These are phyloP conservation scores for Oxygymnocypris stewartii DNA, from an alignment of 2,113 vertebrate species.

Conservation along the genomic window DNA sequence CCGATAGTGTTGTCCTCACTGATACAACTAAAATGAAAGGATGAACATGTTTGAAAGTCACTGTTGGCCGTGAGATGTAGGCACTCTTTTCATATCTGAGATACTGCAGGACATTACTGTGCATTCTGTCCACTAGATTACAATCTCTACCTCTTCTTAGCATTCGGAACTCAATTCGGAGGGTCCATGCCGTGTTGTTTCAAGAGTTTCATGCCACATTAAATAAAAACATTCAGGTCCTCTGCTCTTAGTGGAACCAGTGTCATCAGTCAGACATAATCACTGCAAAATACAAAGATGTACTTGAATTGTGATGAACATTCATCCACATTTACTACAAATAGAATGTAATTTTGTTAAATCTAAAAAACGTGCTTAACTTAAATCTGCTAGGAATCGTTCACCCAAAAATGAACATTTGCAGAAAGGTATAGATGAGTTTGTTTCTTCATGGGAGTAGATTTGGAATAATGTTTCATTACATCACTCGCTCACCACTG, in stretches of 20 bases:
- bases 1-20: neutral
- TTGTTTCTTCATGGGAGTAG: too few species aligned
- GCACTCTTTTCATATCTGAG: neutral
- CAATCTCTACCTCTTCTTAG: neutral
- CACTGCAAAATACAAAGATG: neutral
- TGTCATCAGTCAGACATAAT: neutral
- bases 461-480: too few species aligned
- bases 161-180: neutral
- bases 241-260: neutral
- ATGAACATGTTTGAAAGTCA: conserved; percentile 14
- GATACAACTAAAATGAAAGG: conserved; percentile 13
- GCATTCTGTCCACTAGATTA: conserved; percentile 38
- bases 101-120: neutral
- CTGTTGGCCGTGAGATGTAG: neutral
- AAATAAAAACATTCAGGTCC: neutral
- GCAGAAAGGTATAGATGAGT: too few species aligned
- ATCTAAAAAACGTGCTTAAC: too few species aligned
- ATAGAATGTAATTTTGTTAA: neutral
- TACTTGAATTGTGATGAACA: neutral
- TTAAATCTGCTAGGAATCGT: too few species aligned
- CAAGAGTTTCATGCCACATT: neutral
- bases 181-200: neutral
- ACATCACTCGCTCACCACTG: too few species aligned
- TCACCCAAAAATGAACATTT: too few species aligned
- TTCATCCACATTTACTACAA: neutral